A percentile compares a stretch with the other conserved stretches of the same genome.
These are phyloP conservation scores for Cladopsammia gracilis DNA, from an alignment of 64 coral and sea anemone genomes.

Conservation along the genomic window DNA sequence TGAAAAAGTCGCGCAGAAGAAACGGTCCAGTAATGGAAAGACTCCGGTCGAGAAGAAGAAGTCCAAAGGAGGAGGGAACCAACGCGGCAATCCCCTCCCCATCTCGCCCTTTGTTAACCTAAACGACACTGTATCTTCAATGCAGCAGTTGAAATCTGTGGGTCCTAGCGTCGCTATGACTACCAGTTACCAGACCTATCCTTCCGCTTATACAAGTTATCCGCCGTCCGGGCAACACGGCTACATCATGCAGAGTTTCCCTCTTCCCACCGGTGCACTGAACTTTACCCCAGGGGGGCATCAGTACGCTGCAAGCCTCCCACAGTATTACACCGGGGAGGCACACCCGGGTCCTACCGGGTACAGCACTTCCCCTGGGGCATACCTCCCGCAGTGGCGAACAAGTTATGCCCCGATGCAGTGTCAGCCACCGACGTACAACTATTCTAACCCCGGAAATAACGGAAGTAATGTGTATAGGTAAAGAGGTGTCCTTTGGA, in stretches of 20 bases:
- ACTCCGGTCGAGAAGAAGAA: constrained; percentile 74
- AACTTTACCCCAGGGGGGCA: constrained; percentile 52
- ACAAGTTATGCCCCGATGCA: constrained; percentile 35
- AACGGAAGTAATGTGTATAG: constrained; percentile 56
- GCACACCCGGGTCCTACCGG: neutral
- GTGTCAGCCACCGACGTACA: constrained; percentile 23
- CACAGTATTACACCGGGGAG: constrained; percentile 5
- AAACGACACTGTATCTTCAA: constrained; percentile 30
- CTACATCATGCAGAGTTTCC: constrained; percentile 12
- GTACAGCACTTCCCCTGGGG: constrained; percentile 6
- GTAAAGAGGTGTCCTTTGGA: neutral
- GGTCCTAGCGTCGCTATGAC: neutral
- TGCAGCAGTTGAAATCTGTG: constrained; percentile 51
- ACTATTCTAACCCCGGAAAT: constrained; percentile 30
- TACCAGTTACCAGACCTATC: neutral
- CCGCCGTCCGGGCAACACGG: neutral
- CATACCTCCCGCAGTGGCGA: constrained; percentile 43
- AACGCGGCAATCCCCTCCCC: neutral
- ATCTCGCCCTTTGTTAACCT: constrained; percentile 42
- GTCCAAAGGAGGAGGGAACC: constrained; percentile 23
- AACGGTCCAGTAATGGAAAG: constrained; percentile 12
- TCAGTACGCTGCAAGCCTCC: constrained; percentile 25
- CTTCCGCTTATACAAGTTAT: neutral
- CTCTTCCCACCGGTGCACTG: constrained; percentile 11
- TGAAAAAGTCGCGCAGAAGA: constrained; percentile 39